phyloP scores from a whole-genome alignment of 92 coral and sea anemone species.

The Siderastrea siderea region DNA sequence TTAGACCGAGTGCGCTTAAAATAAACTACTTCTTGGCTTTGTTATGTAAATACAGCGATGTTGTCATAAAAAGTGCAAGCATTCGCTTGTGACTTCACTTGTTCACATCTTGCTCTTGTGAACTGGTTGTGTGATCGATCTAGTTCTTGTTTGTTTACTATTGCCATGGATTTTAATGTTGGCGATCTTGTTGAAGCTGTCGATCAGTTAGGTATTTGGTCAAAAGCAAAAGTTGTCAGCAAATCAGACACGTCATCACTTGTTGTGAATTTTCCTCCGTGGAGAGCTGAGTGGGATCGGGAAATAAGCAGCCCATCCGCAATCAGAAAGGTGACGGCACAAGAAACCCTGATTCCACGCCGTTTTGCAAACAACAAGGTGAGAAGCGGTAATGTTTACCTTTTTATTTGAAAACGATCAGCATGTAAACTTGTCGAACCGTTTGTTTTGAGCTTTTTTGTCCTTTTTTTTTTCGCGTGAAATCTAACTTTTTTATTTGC shows the following conservation, averaged over 20 bases:
- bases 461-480: background rate
- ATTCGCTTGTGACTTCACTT: no score
- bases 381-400: background rate
- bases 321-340: background rate
- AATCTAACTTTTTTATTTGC: background rate
- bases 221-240: background rate
- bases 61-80: no score
- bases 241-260: background rate
- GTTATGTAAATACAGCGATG: no score
- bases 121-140: background rate
- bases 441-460: background rate
- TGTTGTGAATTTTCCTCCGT: conserved; percentile 12
- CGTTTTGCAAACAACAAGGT: background rate
- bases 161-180: background rate
- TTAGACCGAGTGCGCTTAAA: no score
- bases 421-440: background rate
- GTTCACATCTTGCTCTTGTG: background rate
- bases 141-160: background rate
- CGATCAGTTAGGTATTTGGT: conserved; percentile 4
- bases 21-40: no score
- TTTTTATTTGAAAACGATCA: background rate
- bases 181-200: conserved; percentile 16
- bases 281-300: conserved; percentile 10
- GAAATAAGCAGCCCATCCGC: background rate
- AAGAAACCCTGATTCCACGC: background rate